Evolutionary conservation across 2,888 invertebrate genomes (phyloP), one percentile per base, ranked within the genome.

Genomic region (Tenthredo livida): DNA sequence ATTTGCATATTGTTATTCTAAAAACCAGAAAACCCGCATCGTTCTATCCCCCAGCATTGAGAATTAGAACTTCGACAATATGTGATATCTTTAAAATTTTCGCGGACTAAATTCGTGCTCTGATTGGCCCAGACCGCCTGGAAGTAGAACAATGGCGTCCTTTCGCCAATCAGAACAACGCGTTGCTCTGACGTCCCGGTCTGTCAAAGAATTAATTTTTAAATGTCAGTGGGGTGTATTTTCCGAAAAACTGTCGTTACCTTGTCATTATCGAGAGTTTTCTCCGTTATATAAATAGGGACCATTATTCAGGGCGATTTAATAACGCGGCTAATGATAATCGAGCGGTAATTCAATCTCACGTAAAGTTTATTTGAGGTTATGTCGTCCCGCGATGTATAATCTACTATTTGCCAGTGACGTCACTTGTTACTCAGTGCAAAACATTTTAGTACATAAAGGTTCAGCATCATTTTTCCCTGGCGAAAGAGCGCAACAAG

Each of bases 401-500:
- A 40, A 72, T 72, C 17, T 21, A 21, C 72, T 17, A 72, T 72
- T 72, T n/a, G 72, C 21, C 40, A 80, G 21, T 80, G 78, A 80
- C 78, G 78, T 80, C 78, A 80, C 78, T 17, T 29, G 61, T 40
- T 33, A 33, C 78, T 61, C 78, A 10, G 50, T 80, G 58, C 78
- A 40, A 80, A 58, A 80, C 50, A 77, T 50, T 50, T 47, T 29
- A 77, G 29, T 77, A 50, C n/a, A n/a, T 50, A 21, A 29, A 25
- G 47, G 47, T 73, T 54, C 50, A 33, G 33, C 54, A 77, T 54
- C 25, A 77, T 77, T 50, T 77, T 77, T 77, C 77, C 72, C 54
- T 54, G 50, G 40, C 58, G 40, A 61, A 61, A 58, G 80, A 58
- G 80, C 80, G 80, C 61, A 80, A 80, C 80, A 80, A 80, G 80